Conservation (phyloP, 1,140 invertebrate species). For the Nautilus pompilius region DNA sequence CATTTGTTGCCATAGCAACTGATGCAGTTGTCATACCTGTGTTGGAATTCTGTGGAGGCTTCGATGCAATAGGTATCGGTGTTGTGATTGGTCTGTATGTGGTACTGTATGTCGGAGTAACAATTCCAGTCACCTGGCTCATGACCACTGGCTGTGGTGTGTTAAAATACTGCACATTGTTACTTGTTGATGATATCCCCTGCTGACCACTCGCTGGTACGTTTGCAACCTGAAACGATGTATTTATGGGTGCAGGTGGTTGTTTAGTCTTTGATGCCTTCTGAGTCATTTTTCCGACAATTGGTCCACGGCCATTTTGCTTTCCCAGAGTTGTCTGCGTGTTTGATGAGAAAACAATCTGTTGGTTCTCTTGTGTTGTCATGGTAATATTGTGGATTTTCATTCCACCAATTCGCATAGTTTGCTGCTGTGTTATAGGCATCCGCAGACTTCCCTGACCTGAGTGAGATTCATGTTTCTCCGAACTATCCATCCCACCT, state of each 20-base stretch:
- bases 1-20: not conserved
- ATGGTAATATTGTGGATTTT: constrained; percentile 53
- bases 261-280: constrained; percentile 11
- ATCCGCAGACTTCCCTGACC: not conserved
- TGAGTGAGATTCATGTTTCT: constrained; percentile 1
- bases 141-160: constrained; percentile 10
- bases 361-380: constrained; percentile 42
- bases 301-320: constrained; percentile 28
- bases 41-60: constrained; percentile 45
- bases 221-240: constrained; percentile 26
- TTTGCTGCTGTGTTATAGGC: constrained; percentile 22
- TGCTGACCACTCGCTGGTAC: constrained; percentile 11
- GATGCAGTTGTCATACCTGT: not conserved
- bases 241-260: constrained; percentile 15
- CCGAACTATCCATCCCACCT: not conserved
- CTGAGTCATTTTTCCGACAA: constrained; percentile 46
- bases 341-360: constrained; percentile 49
- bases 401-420: constrained; percentile 28
- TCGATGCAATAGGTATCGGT: constrained; percentile 58
- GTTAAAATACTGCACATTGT: constrained; percentile 1
- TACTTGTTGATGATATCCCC: not conserved
- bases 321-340: constrained; percentile 44
- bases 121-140: constrained; percentile 8
- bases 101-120: constrained; percentile 39
- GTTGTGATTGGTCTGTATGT: constrained; percentile 44